A percentile compares a stretch with the other conserved stretches of the same genome.
Evolutionary conservation across 23 tunicate species (phyloP).

Genomic region (Clavelina lepadiformis): DNA sequence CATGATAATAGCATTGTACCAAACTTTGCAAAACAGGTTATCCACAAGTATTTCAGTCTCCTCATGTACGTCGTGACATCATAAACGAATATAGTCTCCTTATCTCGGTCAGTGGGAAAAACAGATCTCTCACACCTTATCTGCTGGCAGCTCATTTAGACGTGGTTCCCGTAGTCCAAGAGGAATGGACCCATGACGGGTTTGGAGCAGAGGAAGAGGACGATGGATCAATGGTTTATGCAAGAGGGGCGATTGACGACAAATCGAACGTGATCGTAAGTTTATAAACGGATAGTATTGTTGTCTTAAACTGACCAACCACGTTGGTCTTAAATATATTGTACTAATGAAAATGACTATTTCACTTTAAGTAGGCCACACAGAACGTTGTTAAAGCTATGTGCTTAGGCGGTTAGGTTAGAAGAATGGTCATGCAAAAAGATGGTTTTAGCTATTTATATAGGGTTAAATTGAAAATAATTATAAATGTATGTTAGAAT

Average conservation of each 20-base stretch:
- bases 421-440: too few relatives aligned
- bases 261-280: conserved; percentile 63
- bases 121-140: conserved; percentile 45
- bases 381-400: too few relatives aligned
- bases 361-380: too few relatives aligned
- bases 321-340: too few relatives aligned
- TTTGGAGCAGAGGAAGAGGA: conserved; percentile 49
- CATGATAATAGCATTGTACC: too few relatives aligned
- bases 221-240: conserved; percentile 49
- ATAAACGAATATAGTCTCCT: conserved; percentile 67
- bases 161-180: conserved; percentile 74
- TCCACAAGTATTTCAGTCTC: conserved; percentile 45
- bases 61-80: conserved; percentile 32
- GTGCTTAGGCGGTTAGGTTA: too few relatives aligned
- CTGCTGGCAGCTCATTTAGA: conserved; percentile 61
- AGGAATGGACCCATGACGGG: conserved; percentile 59
- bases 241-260: conserved; percentile 74
- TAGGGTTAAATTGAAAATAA: too few relatives aligned
- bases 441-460: too few relatives aligned
- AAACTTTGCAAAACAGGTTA: conserved; percentile 24
- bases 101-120: conserved; percentile 43
- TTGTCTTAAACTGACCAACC: too few relatives aligned
- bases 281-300: too few relatives aligned
- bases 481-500: too few relatives aligned
- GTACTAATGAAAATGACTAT: too few relatives aligned